phyloP scores from a whole-genome alignment of 2,797 vertebrate species.

The Channallabes apus region DNA sequence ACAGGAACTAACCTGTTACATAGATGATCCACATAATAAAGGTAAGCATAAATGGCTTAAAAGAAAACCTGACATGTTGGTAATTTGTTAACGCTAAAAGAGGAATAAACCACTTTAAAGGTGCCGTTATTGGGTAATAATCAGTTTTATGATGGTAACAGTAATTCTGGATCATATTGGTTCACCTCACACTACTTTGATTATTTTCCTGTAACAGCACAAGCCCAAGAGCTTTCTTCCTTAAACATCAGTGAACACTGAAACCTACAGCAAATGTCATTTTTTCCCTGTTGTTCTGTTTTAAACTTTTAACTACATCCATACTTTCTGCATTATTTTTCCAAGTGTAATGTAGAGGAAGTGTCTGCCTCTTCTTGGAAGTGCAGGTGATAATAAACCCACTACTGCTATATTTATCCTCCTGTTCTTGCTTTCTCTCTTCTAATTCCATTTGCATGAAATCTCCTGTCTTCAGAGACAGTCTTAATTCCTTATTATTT shows the following conservation, averaged over 20 bases:
- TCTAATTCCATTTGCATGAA: conserved; percentile 78
- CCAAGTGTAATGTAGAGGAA: conserved; percentile 54
- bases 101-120: not conserved
- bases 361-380: conserved; percentile 51
- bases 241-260: not conserved
- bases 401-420: conserved; percentile 65
- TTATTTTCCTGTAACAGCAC: not conserved
- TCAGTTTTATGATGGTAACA: not conserved
- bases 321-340: not conserved
- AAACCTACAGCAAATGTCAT: not conserved
- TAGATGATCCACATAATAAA: not conserved
- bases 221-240: not conserved
- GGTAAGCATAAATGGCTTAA: not conserved
- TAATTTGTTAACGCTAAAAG: not conserved
- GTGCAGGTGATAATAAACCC: conserved; percentile 67
- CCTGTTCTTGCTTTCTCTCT: conserved; percentile 55
- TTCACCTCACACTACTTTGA: not conserved
- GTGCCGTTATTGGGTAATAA: not conserved
- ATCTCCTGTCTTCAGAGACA: conserved; percentile 76
- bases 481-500: conserved; percentile 80
- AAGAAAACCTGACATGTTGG: not conserved
- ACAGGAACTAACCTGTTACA: not conserved
- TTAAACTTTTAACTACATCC: not conserved
- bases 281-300: not conserved
- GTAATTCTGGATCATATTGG: not conserved